Evolutionary conservation across 2,113 vertebrate genomes (phyloP).

Genomic region (Cyprinus carpio): DNA sequence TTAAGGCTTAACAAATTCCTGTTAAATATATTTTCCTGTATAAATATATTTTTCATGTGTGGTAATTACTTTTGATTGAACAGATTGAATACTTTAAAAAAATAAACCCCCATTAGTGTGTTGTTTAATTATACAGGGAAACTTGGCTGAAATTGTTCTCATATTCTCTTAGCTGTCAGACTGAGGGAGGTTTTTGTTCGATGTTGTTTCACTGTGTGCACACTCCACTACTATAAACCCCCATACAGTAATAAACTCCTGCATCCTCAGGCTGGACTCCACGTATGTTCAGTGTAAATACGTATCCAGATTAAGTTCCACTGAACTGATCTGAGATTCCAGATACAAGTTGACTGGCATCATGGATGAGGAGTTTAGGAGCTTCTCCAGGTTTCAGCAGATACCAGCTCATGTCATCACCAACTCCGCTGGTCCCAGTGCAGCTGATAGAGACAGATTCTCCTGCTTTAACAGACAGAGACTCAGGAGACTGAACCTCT

Average conservation of each 20-base stretch:
- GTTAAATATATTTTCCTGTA: no score
- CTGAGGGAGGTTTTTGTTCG: constrained; percentile 46
- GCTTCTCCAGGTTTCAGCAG: background rate
- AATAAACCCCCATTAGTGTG: no score
- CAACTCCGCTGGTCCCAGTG: constrained; percentile 21
- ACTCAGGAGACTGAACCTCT: constrained; percentile 20
- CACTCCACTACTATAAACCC: fast-evolving
- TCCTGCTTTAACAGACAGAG: background rate
- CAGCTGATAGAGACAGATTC: constrained; percentile 22
- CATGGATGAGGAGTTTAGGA: constrained; percentile 12
- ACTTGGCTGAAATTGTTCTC: no score
- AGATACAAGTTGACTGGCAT: fast-evolving
- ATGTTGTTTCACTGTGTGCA: background rate
- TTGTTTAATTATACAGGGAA: no score
- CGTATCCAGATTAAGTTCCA: background rate
- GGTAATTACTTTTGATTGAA: no score
- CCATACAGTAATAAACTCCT: constrained; percentile 42
- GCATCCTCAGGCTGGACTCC: constrained; percentile 29
- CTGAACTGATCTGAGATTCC: constrained; percentile 4
- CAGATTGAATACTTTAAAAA: no score
- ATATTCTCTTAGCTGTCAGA: background rate
- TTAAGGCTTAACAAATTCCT: no score
- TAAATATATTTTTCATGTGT: no score
- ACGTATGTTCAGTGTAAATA: constrained; percentile 14
- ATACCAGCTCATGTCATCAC: constrained; percentile 14